Evolutionary conservation across 2,797 vertebrate genomes (phyloP).

Genomic region (Xenentodon cancila): DNA sequence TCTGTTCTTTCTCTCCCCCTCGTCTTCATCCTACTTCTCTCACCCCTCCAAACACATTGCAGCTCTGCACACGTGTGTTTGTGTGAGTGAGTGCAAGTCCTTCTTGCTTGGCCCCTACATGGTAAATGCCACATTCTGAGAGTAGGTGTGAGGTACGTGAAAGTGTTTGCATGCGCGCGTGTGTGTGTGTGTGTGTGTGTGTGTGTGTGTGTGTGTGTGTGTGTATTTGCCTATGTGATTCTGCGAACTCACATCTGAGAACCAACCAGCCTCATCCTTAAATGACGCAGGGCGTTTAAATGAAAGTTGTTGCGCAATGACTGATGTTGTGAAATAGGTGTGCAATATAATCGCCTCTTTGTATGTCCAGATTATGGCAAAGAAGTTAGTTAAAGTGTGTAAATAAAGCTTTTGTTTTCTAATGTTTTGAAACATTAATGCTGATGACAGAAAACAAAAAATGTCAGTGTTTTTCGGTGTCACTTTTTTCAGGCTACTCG

Average conservation of each 20-base stretch:
- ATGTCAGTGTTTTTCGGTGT: no score
- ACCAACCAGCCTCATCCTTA: conserved; percentile 27
- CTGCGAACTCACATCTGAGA: conserved; percentile 45
- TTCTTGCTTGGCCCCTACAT: conserved; percentile 47
- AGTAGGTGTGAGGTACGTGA: conserved; percentile 52
- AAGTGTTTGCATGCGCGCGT: conserved; percentile 8
- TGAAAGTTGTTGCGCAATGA: conserved; percentile 26
- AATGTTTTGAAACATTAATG: no score
- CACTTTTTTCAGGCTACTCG: no score
- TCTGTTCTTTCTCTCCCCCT: neutral
- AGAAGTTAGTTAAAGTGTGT: neutral
- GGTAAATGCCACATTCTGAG: conserved; percentile 71
- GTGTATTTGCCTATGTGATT: conserved; percentile 38
- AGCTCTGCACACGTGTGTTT: conserved; percentile 18
- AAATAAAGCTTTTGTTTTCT: no score
- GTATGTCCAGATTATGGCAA: neutral
- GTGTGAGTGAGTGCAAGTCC: conserved; percentile 25
- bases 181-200: conserved; percentile 3
- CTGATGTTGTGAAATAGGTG: conserved; percentile 24
- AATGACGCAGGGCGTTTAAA: conserved; percentile 20
- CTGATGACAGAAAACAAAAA: no score
- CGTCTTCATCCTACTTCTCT: conserved; percentile 26
- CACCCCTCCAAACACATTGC: conserved; percentile 4
- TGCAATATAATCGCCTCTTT: conserved; percentile 1
- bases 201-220: conserved; percentile 14